A percentile compares a stretch with the other conserved stretches of the same genome.
These are phyloP conservation scores for Electrophaes corylata DNA, from an alignment of 2,888 invertebrate genomes.

Conservation along the genomic window DNA sequence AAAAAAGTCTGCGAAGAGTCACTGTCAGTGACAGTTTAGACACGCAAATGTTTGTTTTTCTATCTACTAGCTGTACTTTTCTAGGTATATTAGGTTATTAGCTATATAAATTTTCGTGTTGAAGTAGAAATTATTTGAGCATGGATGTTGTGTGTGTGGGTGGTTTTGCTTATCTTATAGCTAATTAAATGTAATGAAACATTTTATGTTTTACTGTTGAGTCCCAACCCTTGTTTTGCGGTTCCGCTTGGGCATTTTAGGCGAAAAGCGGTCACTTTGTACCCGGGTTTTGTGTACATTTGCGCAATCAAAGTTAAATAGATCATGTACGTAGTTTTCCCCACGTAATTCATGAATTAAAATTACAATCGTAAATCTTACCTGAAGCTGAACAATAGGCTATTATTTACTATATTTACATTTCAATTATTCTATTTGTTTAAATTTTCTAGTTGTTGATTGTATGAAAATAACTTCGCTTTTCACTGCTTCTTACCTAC, in stretches of 20 bases:
- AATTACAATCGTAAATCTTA: background rate
- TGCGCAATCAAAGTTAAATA: background rate
- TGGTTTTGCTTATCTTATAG: background rate
- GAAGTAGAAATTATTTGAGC: background rate
- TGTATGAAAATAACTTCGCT: too few relatives aligned
- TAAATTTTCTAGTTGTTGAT: too few relatives aligned
- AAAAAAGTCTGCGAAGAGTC: too few relatives aligned
- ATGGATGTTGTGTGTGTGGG: background rate
- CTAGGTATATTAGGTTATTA: too few relatives aligned
- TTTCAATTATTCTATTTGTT: too few relatives aligned
- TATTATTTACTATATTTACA: too few relatives aligned
- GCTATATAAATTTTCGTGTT: too few relatives aligned
- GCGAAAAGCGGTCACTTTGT: slow-evolving; percentile 1
- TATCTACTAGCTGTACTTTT: too few relatives aligned
- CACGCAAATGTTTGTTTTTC: too few relatives aligned
- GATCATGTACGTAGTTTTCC: background rate
- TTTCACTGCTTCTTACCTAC: too few relatives aligned
- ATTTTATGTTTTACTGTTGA: slow-evolving; percentile 4
- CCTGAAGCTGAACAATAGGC: too few relatives aligned
- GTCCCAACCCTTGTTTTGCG: slow-evolving; percentile 9
- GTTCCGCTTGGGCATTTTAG: slow-evolving; percentile 1
- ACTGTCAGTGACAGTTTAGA: too few relatives aligned
- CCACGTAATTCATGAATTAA: background rate
- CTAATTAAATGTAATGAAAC: background rate
- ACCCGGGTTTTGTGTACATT: background rate